Evolutionary conservation across 2,797 vertebrate genomes (phyloP), one percentile per base, ranked within the genome.

Genomic region (Myotis planiceps): DNA sequence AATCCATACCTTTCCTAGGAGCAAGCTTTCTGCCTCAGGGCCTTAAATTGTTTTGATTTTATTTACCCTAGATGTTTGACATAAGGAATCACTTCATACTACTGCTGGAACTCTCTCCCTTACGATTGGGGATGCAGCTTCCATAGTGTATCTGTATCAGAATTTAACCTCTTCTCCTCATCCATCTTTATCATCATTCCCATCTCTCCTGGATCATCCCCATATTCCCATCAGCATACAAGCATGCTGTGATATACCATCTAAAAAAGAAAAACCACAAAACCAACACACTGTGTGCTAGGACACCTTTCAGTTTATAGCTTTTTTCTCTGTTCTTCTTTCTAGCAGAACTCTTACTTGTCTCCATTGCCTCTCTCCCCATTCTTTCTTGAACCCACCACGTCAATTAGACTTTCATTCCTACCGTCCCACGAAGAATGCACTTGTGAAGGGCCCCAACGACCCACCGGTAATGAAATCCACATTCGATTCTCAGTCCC

Each of bases 351-450:
- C 37, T 78, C 39, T 75, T 83, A 3, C 16, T 13, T 78, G 15
- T 71, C 68, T 81, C 65, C 34, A 39, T 6, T 47, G 16, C 29
- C n/a, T 86, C 51, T 90, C 69, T 86, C 83, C 47, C 9, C 49
- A 47, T 68, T 80, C 25, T 92, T 83, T 92, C 69, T 42, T 80
- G 79, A 68, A 51, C 34, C 23, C 14, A 55, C 37, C 29, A 32
- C 63, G 49, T 89, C n/a, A 37, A 3, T 93, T 85, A 90, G 87
- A 68, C 34, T 74, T 86, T 58, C 18, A 75, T 89, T 92, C 51
- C 68, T 55, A 65, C 51, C 13, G 32, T 69, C 84, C 66, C 84
- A 69, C 60, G 49, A 60, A 85, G n/a, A 96, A 71, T 55, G n/a
- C 34, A 86, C 71, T 66, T 51, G 2, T 58, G 63, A 88, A 66